phyloP scores from a whole-genome alignment of 1,140 invertebrate species.

The Ericerus pela region DNA sequence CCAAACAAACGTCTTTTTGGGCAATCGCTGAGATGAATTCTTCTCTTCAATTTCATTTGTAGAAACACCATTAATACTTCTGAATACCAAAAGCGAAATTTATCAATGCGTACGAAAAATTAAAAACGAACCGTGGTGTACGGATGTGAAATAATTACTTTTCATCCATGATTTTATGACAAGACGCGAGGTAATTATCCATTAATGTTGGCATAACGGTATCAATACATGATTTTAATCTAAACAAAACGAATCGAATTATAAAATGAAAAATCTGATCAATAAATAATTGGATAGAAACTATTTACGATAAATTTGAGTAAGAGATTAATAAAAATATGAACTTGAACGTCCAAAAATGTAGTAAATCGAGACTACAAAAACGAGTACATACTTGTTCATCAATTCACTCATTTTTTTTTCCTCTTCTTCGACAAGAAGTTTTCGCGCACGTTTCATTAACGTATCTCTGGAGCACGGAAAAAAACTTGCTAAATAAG shows the following conservation, averaged over 20 bases:
- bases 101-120: neutral
- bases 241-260: slow-evolving; percentile 15
- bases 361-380: neutral
- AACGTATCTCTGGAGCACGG: slow-evolving; percentile 41
- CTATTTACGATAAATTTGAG: no score
- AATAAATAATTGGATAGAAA: no score
- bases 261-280: neutral
- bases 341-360: neutral
- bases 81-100: neutral
- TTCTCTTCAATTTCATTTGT: neutral
- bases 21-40: slow-evolving; percentile 21
- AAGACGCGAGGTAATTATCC: slow-evolving; percentile 26
- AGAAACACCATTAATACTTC: slow-evolving; percentile 8
- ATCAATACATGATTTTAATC: slow-evolving; percentile 31
- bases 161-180: slow-evolving; percentile 26
- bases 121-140: neutral
- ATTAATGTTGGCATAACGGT: slow-evolving; percentile 32
- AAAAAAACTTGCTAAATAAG: slow-evolving; percentile 35
- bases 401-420: slow-evolving; percentile 32
- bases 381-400: slow-evolving; percentile 18
- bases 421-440: slow-evolving; percentile 35
- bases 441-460: slow-evolving; percentile 39
- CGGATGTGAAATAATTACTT: slow-evolving; percentile 24
- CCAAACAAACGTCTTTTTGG: slow-evolving; percentile 33
- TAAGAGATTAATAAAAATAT: neutral